Conservation (phyloP, 92 coral and sea anemone genomes). For the Siderastrea radians region DNA sequence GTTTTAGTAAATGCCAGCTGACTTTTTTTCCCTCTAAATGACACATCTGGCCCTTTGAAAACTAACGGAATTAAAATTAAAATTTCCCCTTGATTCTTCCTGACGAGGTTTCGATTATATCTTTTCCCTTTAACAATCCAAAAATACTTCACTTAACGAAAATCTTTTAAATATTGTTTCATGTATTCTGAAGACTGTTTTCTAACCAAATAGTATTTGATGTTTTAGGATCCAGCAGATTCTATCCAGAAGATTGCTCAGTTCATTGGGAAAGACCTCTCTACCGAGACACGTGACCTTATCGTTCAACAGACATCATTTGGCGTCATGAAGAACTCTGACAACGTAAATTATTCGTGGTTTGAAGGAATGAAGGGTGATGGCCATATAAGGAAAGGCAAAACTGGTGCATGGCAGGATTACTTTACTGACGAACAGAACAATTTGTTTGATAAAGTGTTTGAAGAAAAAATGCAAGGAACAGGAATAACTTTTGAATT, state of each 20-base stretch:
- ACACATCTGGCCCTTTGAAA: no score
- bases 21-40: no score
- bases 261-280: slow-evolving; percentile 24
- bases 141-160: not conserved
- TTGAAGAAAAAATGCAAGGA: slow-evolving; percentile 25
- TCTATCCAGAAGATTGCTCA: slow-evolving; percentile 28
- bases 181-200: not conserved
- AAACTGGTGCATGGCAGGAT: slow-evolving; percentile 48
- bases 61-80: no score
- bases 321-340: slow-evolving; percentile 27
- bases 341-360: slow-evolving; percentile 38
- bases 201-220: no score
- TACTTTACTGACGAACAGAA: slow-evolving; percentile 59
- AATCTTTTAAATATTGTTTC: not conserved
- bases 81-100: no score
- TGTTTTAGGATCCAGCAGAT: slow-evolving; percentile 23
- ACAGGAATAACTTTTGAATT: slow-evolving; percentile 27
- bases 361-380: slow-evolving; percentile 42
- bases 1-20: no score
- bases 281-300: slow-evolving; percentile 3
- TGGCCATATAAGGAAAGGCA: slow-evolving; percentile 32
- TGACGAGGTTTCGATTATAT: no score
- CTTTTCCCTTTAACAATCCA: no score
- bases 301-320: slow-evolving; percentile 48
- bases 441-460: slow-evolving; percentile 42